Evolutionary conservation across 2,113 vertebrate genomes (phyloP).

Genomic region (Ranitomeya imitator): DNA sequence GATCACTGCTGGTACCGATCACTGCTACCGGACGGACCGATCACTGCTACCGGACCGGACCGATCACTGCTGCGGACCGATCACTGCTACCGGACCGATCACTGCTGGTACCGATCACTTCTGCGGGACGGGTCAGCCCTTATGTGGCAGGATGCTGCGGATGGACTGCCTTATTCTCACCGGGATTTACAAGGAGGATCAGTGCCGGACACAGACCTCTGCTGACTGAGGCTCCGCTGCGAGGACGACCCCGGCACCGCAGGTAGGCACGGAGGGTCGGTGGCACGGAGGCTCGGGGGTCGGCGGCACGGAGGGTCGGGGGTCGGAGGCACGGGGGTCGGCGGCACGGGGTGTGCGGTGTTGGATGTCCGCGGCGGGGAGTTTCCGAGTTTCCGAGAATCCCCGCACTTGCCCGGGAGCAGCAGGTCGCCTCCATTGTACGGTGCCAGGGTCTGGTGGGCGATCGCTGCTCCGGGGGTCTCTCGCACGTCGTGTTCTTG

Average conservation of each 20-base stretch:
- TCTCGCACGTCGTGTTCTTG: neutral
- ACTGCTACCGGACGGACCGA: too few species aligned
- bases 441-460: too few species aligned
- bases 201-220: slow-evolving; percentile 1
- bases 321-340: neutral
- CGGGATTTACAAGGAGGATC: slow-evolving; percentile 37
- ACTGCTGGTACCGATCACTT: too few species aligned
- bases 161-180: neutral
- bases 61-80: too few species aligned
- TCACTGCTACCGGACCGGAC: too few species aligned
- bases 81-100: too few species aligned
- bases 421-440: too few species aligned
- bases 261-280: neutral
- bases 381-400: too few species aligned
- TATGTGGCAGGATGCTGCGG: slow-evolving; percentile 25
- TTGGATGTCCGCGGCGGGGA: too few species aligned
- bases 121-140: neutral
- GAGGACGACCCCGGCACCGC: neutral
- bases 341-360: neutral
- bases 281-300: neutral
- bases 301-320: neutral
- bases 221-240: neutral
- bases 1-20: too few species aligned
- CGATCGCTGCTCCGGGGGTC: too few species aligned
- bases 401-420: too few species aligned